phyloP scores from a whole-genome alignment of 2,113 vertebrate genomes.

The Heterotilapia buettikoferi region DNA sequence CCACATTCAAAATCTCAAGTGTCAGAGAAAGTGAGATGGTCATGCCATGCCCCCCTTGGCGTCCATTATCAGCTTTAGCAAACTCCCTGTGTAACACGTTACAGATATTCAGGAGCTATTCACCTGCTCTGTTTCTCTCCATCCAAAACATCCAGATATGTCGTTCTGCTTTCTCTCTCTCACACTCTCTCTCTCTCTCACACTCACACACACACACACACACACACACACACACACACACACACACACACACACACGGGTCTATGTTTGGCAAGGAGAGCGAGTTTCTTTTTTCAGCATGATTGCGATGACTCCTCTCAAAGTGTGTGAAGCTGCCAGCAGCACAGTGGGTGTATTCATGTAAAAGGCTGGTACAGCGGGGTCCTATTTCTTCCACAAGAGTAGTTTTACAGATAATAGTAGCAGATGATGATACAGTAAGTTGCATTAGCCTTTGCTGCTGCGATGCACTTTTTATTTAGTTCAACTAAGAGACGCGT shows the following conservation, averaged over 20 bases:
- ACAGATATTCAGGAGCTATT: constrained; percentile 47
- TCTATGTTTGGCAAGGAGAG: constrained; percentile 19
- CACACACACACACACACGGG: background rate
- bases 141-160: constrained; percentile 22
- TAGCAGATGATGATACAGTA: background rate
- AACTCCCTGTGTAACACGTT: constrained; percentile 22
- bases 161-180: background rate
- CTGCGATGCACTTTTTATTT: background rate
- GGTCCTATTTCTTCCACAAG: background rate
- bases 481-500: background rate
- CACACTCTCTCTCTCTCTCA: background rate
- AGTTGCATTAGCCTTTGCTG: background rate
- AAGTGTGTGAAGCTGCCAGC: background rate
- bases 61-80: background rate
- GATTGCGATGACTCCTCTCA: constrained; percentile 21
- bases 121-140: constrained; percentile 13
- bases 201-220: background rate
- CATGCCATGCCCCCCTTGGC: background rate
- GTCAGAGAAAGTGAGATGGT: background rate
- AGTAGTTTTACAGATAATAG: background rate
- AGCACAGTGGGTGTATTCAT: constrained; percentile 36
- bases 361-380: constrained; percentile 6
- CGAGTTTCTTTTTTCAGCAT: constrained; percentile 1
- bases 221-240: background rate
- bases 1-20: background rate